Evolutionary conservation across 37 sponge, comb jelly and placozoan genomes (phyloP).

Genomic region (Geodia barretti): DNA sequence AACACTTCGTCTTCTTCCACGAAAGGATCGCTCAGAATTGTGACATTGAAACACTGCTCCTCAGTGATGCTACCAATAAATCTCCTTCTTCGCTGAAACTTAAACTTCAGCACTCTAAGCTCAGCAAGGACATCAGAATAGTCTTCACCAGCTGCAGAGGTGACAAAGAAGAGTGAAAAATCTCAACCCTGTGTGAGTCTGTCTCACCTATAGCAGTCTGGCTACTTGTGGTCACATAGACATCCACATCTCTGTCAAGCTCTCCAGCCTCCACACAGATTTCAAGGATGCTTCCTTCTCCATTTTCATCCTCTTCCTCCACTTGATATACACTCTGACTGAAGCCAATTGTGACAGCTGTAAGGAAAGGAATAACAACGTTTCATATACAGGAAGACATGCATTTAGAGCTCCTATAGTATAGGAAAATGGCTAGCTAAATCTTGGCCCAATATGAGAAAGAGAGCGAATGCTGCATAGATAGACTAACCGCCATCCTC

Average conservation of each 20-base stretch:
- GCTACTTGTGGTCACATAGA: background rate
- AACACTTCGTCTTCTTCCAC: background rate
- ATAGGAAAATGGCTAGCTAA: too few relatives aligned
- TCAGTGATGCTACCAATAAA: background rate
- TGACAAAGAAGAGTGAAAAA: background rate
- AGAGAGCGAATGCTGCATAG: background rate
- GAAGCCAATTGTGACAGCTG: slow-evolving; percentile 7
- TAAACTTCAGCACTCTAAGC: background rate
- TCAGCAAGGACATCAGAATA: background rate
- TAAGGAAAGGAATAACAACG: background rate
- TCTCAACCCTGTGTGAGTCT: too few relatives aligned
- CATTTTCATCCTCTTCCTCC: background rate
- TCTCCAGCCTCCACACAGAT: background rate
- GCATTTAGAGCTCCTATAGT: too few relatives aligned
- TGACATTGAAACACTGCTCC: background rate
- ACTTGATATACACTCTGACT: background rate
- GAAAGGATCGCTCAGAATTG: background rate
- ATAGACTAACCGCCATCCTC: background rate
- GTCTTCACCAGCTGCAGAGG: slow-evolving; percentile 1
- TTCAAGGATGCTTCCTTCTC: background rate
- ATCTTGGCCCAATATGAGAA: too few relatives aligned
- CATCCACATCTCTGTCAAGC: background rate
- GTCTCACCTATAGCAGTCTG: slow-evolving; percentile 1
- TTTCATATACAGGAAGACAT: background rate
- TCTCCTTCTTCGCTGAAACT: background rate